A percentile compares a stretch with the other conserved stretches of the same genome.
phyloP scores from a whole-genome alignment of 2,888 invertebrate species.

The Euzophera pinguis region DNA sequence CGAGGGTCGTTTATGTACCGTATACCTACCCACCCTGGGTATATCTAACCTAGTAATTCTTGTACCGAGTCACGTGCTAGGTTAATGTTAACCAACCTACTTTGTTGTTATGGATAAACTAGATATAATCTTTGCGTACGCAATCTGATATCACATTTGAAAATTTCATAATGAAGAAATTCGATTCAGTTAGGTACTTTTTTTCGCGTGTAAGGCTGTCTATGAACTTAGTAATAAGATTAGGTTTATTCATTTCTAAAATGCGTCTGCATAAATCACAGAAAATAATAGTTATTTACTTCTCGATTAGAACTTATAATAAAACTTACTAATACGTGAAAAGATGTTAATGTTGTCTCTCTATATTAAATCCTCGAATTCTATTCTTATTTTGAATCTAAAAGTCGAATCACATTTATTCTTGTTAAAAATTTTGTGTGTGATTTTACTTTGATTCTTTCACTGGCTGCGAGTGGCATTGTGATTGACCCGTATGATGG shows the following conservation, averaged over 20 bases:
- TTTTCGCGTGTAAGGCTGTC: too few species aligned
- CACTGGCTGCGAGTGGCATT: conserved; percentile 19
- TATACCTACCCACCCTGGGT: conserved; percentile 9
- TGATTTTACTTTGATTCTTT: neutral
- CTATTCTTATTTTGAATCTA: too few species aligned
- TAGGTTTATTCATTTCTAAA: too few species aligned
- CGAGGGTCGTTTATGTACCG: conserved; percentile 19
- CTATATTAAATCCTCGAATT: too few species aligned
- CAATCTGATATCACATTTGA: neutral
- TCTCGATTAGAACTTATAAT: too few species aligned
- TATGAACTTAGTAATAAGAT: too few species aligned
- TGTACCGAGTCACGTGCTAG: conserved; percentile 32
- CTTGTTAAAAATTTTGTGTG: too few species aligned
- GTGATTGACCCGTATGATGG: conserved; percentile 23
- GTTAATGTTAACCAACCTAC: conserved; percentile 30
- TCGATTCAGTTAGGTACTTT: neutral
- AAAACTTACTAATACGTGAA: too few species aligned
- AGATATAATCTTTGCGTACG: conserved; percentile 22
- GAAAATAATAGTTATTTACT: too few species aligned
- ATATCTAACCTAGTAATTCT: conserved; percentile 24
- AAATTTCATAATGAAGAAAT: neutral
- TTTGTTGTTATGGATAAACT: conserved; percentile 26
- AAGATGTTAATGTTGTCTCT: too few species aligned
- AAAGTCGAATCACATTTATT: too few species aligned
- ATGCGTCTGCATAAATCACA: too few species aligned